phyloP scores from a whole-genome alignment of 2,113 vertebrate species.

The Calypte anna region DNA sequence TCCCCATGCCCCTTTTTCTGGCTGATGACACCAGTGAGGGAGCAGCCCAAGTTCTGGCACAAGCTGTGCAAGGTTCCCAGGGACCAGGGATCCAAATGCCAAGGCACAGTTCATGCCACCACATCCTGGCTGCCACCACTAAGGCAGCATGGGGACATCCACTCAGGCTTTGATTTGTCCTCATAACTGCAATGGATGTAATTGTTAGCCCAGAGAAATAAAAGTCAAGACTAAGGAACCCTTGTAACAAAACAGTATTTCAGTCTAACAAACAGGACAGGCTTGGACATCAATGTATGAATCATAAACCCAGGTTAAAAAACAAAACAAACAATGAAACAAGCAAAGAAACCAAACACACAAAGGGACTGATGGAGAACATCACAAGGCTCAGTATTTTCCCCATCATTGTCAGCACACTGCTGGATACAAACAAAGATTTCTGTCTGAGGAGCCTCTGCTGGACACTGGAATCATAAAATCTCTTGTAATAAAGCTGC shows the following conservation, averaged over 20 bases:
- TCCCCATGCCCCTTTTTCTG: background rate
- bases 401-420: background rate
- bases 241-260: background rate
- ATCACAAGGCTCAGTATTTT: background rate
- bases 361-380: background rate
- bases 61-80: background rate
- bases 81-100: background rate
- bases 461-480: background rate
- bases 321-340: background rate
- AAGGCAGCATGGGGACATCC: background rate
- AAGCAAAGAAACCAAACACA: background rate
- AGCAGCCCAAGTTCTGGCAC: background rate
- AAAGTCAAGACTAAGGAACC: background rate
- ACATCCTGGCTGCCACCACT: rapidly evolving
- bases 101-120: background rate
- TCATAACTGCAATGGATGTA: background rate
- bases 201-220: background rate
- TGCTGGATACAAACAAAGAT: background rate
- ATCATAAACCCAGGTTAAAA: background rate
- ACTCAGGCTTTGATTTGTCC: background rate
- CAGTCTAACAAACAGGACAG: background rate
- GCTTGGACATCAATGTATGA: background rate
- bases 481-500: background rate
- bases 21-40: background rate
- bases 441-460: background rate